Percentiles rank a stretch among this genome's conserved stretches.
Evolutionary conservation across 1,140 invertebrate species (phyloP).

Genomic region (Watersipora subatra): DNA sequence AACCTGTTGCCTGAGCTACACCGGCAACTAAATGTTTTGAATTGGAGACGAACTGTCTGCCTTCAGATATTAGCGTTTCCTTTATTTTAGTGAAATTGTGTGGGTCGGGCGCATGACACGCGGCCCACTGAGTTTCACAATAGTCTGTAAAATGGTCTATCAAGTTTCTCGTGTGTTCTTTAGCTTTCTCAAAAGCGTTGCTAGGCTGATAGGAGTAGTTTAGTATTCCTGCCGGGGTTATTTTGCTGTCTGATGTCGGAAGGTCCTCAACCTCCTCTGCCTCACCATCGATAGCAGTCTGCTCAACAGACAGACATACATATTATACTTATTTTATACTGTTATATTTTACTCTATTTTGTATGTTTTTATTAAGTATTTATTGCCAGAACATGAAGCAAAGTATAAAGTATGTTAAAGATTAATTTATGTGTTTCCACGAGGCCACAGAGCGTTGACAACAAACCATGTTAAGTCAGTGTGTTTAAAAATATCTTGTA

Average conservation of each 20-base stretch:
- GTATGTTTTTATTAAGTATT: too few species aligned
- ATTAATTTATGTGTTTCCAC: too few species aligned
- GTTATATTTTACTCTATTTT: too few species aligned
- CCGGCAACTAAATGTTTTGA: constrained; percentile 64
- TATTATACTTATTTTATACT: too few species aligned
- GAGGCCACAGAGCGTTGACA: too few species aligned
- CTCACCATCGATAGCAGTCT: too few species aligned
- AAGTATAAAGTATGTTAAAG: too few species aligned
- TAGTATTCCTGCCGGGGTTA: neutral
- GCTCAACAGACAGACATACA: too few species aligned
- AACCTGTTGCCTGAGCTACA: constrained; percentile 47
- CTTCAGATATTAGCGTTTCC: constrained; percentile 58
- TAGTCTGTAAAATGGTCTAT: neutral
- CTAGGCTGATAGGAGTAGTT: neutral
- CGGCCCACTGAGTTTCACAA: neutral
- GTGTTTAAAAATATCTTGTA: too few species aligned
- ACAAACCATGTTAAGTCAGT: too few species aligned
- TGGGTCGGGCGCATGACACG: neutral
- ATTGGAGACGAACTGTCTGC: constrained; percentile 60
- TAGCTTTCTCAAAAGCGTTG: neutral
- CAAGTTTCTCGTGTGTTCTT: neutral
- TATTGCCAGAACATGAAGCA: too few species aligned
- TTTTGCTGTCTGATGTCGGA: neutral
- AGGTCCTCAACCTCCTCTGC: too few species aligned
- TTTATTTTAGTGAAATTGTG: constrained; percentile 28